These are phyloP conservation scores for Himalopsyche anomala DNA, from an alignment of 2,888 invertebrate genomes.

Conservation along the genomic window DNA sequence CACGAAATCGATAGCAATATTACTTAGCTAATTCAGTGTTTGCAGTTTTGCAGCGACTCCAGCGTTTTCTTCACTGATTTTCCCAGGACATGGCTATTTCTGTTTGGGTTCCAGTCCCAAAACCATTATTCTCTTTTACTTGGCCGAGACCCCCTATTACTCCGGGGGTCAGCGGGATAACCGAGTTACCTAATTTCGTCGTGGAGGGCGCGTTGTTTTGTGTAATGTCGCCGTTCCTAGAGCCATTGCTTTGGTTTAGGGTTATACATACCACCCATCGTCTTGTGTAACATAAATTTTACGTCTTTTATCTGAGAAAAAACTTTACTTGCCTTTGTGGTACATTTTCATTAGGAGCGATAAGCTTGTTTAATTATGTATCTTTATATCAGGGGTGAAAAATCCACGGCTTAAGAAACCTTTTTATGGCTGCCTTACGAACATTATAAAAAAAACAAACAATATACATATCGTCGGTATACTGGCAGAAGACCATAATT, in stretches of 20 bases:
- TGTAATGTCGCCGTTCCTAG: slow-evolving; percentile 11
- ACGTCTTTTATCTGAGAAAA: slow-evolving; percentile 2
- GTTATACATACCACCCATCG: background rate
- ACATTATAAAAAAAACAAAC: no score
- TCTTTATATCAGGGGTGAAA: no score
- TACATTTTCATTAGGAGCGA: no score
- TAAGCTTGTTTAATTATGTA: no score
- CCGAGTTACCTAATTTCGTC: slow-evolving; percentile 26
- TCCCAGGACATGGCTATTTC: slow-evolving; percentile 25
- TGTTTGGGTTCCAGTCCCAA: background rate
- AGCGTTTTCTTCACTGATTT: background rate
- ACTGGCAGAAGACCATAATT: no score
- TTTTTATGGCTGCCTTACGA: no score
- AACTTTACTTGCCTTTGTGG: no score
- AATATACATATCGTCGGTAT: no score
- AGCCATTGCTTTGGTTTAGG: slow-evolving; percentile 13
- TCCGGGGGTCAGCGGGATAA: slow-evolving; percentile 11
- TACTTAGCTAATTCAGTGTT: background rate
- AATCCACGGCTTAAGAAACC: no score
- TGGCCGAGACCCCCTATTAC: slow-evolving; percentile 1
- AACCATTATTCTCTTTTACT: slow-evolving; percentile 22
- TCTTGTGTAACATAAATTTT: slow-evolving; percentile 22
- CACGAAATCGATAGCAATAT: no score
- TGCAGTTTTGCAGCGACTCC: background rate
- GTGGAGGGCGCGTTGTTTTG: background rate